phyloP scores from a whole-genome alignment of 2,888 invertebrate species.

The Ectobius pallidus region DNA sequence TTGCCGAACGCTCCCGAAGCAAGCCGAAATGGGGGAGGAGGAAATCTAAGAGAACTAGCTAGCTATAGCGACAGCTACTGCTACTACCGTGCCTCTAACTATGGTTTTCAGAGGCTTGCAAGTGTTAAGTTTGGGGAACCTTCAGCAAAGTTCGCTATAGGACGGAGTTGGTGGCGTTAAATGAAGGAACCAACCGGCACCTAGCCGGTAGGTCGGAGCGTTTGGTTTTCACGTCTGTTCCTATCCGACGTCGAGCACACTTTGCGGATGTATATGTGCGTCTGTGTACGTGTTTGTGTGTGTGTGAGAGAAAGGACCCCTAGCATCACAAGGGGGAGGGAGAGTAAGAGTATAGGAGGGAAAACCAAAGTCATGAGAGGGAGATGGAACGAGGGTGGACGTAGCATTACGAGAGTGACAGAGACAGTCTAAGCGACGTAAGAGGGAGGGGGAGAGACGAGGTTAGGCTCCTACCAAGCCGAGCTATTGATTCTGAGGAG shows the following conservation, averaged over 20 bases:
- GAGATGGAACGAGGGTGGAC: conserved; percentile 22
- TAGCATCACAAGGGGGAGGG: conserved; percentile 5
- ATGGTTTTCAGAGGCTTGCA: not conserved
- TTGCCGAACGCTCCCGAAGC: conserved; percentile 46
- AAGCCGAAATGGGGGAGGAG: conserved; percentile 15
- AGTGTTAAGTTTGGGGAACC: not conserved
- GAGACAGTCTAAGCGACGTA: conserved; percentile 28
- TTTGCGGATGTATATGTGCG: conserved; percentile 50
- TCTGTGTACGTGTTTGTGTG: not conserved
- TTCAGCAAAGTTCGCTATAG: not conserved
- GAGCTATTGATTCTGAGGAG: conserved; percentile 43
- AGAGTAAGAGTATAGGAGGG: conserved; percentile 22
- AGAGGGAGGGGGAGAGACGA: conserved; percentile 15
- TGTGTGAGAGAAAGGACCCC: not conserved
- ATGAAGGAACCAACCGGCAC: conserved; percentile 16
- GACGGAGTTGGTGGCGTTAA: conserved; percentile 3
- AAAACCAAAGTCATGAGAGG: conserved; percentile 21
- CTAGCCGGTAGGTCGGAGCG: conserved; percentile 47
- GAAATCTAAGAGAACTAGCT: conserved; percentile 3
- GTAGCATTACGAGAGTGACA: conserved; percentile 25
- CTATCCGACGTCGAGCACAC: conserved; percentile 62
- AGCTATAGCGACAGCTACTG: conserved; percentile 1
- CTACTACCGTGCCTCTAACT: not conserved
- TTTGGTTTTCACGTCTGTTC: conserved; percentile 55
- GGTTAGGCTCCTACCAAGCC: conserved; percentile 39